Base-by-base conservation (phyloP, 1,140 invertebrate species). In the Rhizoglyphus robini region DNA sequence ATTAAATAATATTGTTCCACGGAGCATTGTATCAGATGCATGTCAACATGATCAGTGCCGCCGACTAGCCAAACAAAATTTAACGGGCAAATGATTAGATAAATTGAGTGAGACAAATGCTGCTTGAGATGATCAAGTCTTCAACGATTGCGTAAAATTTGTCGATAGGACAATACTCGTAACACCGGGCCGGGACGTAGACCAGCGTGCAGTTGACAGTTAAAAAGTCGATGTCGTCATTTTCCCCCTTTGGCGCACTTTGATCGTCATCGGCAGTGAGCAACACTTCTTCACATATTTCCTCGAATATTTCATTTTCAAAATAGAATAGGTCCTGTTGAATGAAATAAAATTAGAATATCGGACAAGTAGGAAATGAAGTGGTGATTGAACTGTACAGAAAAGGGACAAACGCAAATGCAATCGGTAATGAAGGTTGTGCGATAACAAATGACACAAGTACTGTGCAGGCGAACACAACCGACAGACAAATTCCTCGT, bases 281-380 rank as follows among this genome's bases (percentile, higher is more conserved):
- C 31, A 32, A 54, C 20, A 8, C 51, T 32, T 63, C 27, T 65
- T 64, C 51, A 34, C 64, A 65, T 29, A 64, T 38, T 63, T 65
- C 64, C 47, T 65, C 64, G 30, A 59, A 65, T 4, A 65, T 4
- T 31, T 63, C 49, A 63, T 30, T 57, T 41, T 32, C 61, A 63
- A 63, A 63, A 63, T 63, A 63, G 11, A 63, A 63, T 54, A 20
- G 31, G 47, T 63, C 61, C 61, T 63, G 36, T 47, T 54, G 51
- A 54, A 32, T 8, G 23, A 54, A 54, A 54, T 23, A 54, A 54
- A 54, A 54, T 54, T 20, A 54, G 51, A 25, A 8, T 27, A 54
- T 8, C 15, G 41, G 41, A 46, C 41, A 46, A 46, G 15, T 15
- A 23, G 41, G 23, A 46, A 46, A 46, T 15, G 41, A 23, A 23